These are phyloP conservation scores for Ooceraea biroi DNA, from an alignment of 1,140 invertebrate species.

Conservation along the genomic window DNA sequence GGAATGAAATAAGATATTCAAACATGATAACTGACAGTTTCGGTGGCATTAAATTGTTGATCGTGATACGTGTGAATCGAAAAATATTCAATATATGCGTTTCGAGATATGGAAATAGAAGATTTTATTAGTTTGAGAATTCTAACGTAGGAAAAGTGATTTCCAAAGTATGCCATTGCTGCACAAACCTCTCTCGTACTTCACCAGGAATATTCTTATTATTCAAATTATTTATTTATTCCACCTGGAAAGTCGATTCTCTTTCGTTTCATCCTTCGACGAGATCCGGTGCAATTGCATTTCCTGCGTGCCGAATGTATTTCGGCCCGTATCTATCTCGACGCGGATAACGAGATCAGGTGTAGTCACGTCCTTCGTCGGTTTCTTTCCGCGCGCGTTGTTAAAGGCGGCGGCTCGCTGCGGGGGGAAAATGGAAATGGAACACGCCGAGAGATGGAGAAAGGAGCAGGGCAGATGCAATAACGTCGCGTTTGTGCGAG, in stretches of 20 bases:
- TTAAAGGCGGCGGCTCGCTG: conserved; percentile 6
- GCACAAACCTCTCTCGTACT: not conserved
- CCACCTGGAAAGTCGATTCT: not conserved
- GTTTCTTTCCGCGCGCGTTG: conserved; percentile 15
- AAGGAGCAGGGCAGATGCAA: conserved; percentile 13
- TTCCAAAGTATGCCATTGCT: not conserved
- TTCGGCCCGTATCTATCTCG: not conserved
- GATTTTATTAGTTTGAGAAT: too few relatives aligned
- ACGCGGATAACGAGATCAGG: not conserved
- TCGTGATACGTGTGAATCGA: not conserved
- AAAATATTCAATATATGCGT: not conserved
- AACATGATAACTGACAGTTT: not conserved
- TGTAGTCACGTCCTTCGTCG: conserved; percentile 21
- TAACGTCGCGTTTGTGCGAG: conserved; percentile 53
- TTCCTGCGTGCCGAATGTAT: conserved; percentile 3
- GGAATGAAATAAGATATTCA: not conserved
- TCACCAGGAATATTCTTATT: not conserved
- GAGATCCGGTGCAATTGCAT: not conserved
- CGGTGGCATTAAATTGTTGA: not conserved
- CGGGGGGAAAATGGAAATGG: conserved; percentile 36
- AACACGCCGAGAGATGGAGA: not conserved
- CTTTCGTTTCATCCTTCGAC: not conserved
- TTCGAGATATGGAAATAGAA: too few relatives aligned
- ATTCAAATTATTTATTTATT: conserved; percentile 3
- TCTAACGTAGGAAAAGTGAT: not conserved